Conservation (phyloP, 2,888 invertebrate genomes). For the Leptinotarsa juncta region DNA sequence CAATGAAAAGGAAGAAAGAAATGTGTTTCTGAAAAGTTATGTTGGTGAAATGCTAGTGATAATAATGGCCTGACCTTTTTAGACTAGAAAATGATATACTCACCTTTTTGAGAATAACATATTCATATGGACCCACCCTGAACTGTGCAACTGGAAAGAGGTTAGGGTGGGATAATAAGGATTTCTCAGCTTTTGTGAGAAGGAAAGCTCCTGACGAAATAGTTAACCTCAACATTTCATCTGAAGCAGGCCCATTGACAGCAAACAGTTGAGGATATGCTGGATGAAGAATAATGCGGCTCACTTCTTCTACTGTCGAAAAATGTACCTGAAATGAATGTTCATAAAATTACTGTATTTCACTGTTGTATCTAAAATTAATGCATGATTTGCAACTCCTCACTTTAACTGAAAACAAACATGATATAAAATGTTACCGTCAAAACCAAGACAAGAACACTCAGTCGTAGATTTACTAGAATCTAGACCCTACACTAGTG, state of each 20-base stretch:
- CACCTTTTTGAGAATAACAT: constrained; percentile 60
- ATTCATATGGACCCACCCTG: constrained; percentile 50
- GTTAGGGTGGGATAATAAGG: constrained; percentile 47
- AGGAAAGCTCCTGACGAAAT: constrained; percentile 56
- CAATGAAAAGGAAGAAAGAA: too few relatives aligned
- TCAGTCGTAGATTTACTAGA: too few relatives aligned
- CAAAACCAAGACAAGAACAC: too few relatives aligned
- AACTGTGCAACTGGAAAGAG: constrained; percentile 56
- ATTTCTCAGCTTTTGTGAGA: constrained; percentile 54
- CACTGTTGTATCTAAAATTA: too few relatives aligned
- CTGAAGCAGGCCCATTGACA: constrained; percentile 54
- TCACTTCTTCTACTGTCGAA: constrained; percentile 54
- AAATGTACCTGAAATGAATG: constrained; percentile 56
- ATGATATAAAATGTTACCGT: too few relatives aligned
- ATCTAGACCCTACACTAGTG: too few relatives aligned
- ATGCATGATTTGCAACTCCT: too few relatives aligned
- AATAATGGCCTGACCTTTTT: too few relatives aligned
- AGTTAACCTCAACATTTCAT: constrained; percentile 56
- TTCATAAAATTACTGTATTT: too few relatives aligned
- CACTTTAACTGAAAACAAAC: too few relatives aligned
- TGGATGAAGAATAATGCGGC: constrained; percentile 56
- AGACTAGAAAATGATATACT: background rate
- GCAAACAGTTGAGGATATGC: constrained; percentile 59
- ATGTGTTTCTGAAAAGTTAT: too few relatives aligned
- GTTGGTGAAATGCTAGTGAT: too few relatives aligned